These are phyloP conservation scores for Conchocele bisecta DNA, from an alignment of 2,888 invertebrate genomes.

Conservation along the genomic window DNA sequence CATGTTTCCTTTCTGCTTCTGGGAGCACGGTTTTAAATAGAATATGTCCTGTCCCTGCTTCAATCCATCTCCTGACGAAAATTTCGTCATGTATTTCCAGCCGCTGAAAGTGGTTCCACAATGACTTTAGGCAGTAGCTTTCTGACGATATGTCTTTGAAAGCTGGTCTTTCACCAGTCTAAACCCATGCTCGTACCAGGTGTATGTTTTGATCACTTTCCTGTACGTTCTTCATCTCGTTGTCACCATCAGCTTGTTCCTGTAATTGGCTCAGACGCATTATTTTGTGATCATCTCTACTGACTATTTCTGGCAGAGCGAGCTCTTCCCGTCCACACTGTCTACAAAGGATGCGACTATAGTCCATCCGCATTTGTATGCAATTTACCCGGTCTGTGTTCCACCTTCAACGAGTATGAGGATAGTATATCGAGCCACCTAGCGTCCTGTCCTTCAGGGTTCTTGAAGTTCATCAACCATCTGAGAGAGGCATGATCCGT, in stretches of 20 bases:
- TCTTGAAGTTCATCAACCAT: conserved; percentile 39
- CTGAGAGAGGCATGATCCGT: conserved; percentile 50
- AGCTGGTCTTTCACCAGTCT: background rate
- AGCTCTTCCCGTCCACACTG: background rate
- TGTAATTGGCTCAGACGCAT: background rate
- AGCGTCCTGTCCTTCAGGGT: conserved; percentile 16
- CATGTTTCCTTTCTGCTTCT: background rate
- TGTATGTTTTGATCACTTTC: background rate
- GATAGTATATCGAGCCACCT: conserved; percentile 39
- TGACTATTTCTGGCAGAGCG: too few relatives aligned
- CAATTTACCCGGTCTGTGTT: conserved; percentile 32
- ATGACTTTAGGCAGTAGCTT: background rate
- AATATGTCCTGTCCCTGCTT: background rate
- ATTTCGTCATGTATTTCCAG: background rate
- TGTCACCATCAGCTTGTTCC: background rate
- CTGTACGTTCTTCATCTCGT: background rate
- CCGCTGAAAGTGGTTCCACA: background rate
- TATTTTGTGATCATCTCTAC: background rate
- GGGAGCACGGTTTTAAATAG: background rate
- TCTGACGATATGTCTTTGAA: background rate
- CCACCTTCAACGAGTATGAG: conserved; percentile 29
- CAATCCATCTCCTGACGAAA: background rate
- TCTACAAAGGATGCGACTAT: conserved; percentile 31
- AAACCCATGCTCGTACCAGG: background rate
- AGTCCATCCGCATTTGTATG: conserved; percentile 48